These are phyloP conservation scores for Lochmaea crataegi DNA, from an alignment of 2,888 invertebrate species.

Conservation along the genomic window DNA sequence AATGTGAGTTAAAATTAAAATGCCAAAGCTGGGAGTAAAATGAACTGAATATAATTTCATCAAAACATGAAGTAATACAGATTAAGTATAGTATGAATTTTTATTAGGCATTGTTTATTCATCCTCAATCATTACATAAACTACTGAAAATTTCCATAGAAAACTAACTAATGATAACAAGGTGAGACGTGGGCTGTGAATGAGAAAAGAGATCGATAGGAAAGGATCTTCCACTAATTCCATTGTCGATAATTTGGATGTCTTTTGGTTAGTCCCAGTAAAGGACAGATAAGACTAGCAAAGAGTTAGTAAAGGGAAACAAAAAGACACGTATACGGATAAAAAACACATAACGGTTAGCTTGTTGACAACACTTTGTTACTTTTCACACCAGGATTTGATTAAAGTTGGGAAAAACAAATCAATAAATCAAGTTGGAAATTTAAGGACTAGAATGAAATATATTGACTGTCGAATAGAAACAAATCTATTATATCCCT, in stretches of 20 bases:
- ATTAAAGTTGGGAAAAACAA: constrained; percentile 31
- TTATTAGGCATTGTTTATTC: no score
- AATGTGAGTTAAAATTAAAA: no score
- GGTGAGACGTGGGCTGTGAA: no score
- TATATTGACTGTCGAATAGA: constrained; percentile 14
- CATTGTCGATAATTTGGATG: constrained; percentile 27
- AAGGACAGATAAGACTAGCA: constrained; percentile 18
- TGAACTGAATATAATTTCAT: no score
- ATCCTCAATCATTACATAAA: no score
- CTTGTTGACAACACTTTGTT: constrained; percentile 32
- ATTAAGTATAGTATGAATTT: no score
- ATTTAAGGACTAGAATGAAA: constrained; percentile 22
- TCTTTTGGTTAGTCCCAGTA: constrained; percentile 14
- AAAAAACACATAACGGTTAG: constrained; percentile 28
- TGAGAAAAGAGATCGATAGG: no score
- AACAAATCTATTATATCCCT: constrained; percentile 22
- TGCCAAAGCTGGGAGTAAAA: no score
- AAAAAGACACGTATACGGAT: constrained; percentile 26
- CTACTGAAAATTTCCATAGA: no score
- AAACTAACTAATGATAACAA: no score
- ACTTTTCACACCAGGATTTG: constrained; percentile 33
- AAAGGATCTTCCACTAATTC: constrained; percentile 16
- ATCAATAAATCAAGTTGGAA: constrained; percentile 30
- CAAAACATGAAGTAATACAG: no score
- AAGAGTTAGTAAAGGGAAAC: constrained; percentile 27